Evolutionary conservation across 2,797 vertebrate genomes (phyloP), one percentile per base, ranked within the genome.

Genomic region (Buceros bicornis): DNA sequence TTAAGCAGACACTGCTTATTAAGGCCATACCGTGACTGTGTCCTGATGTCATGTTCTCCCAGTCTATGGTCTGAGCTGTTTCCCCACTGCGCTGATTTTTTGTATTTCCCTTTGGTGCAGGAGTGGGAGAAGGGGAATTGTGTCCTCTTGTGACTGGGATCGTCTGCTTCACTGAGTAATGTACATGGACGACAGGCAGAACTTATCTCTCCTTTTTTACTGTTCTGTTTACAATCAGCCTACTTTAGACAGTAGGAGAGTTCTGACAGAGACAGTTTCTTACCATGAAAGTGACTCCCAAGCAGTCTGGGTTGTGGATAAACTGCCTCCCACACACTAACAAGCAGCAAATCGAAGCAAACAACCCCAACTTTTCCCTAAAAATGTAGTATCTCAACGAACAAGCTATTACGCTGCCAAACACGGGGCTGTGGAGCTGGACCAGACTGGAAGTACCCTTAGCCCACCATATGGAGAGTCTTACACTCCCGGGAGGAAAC

Each of bases 271-370:
- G 42, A 13, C 15, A 43, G 25, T 64, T 93, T 91, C 85, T 91
- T 86, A 24, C 50, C 2, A 2, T 0, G 0, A 53, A 88, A 84
- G 37, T 64, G n/a, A 67, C 62, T 73, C 77, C n/a, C 31, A 56
- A 65, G 77, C 42, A 86, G 66, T 54, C 37, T 47, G 70, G 69
- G 25, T 51, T 91, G 80, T 89, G 87, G 69, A 91, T 94, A 90
- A 94, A 91, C 69, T 83, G 54, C 87, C 76, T 95, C 94, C 91
- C 50, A 93, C 84, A 66, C 57, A 78, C 10, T 66, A 56, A 82
- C 1, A 2, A 79, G 18, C 43, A 90, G 35, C 24, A 88, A 84
- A 88, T 60, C 58, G 79, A 92, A 35, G 58, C 50, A 86, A 78
- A 57, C 19, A 61, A 81, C 57, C 4, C 61, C 72, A 91, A 74